Base-by-base conservation (phyloP, 2,888 invertebrate genomes). In the Bombylius discolor region DNA sequence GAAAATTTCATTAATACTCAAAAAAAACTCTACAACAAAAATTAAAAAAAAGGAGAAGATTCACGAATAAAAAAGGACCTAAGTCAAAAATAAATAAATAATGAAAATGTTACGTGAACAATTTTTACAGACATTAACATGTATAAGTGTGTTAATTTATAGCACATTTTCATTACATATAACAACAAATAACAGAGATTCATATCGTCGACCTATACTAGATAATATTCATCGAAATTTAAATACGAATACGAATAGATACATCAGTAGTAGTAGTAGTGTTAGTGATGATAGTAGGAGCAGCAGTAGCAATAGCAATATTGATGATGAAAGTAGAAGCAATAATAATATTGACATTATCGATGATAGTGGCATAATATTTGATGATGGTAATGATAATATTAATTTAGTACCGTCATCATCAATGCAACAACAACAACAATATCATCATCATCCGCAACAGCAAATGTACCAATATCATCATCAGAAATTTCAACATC, bases 61-160 rank as follows among this genome's bases (percentile, higher is more conserved):
- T 36, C 6, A 8, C 1, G 4, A 36, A 36, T 36, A 36, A 8
- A 36, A 8, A 36, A 36, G 6, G 9, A 36, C 6, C 1, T 3
- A 36, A 42, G 11, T 8, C 11, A 42, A 5, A 42, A 42, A 42
- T 4, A 4, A 42, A 42, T 42, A 36, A 42, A 8, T 11, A 42
- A 8, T 36, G 12, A 55, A 55, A 55, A 62, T 62, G 62, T 58
- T 60, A 52, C 60, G 62, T 49, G 60, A 62, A 60, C 23, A 23
- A 23, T 59, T 51, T 42, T 23, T 61, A n/a, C 58, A 61, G 50
- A 55, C 57, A 12, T 52, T 60, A 57, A 57, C 58, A 55, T 60
- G 59, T 52, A 49, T 62, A 39, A 58, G 59, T 58, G 58, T 61
- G 55, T 50, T 55, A 51, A 53, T 55, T 31, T 52, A 53, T 47